Conservation (phyloP, 53 echinoderm and acorn worm species). For the Holothuria scabra region DNA sequence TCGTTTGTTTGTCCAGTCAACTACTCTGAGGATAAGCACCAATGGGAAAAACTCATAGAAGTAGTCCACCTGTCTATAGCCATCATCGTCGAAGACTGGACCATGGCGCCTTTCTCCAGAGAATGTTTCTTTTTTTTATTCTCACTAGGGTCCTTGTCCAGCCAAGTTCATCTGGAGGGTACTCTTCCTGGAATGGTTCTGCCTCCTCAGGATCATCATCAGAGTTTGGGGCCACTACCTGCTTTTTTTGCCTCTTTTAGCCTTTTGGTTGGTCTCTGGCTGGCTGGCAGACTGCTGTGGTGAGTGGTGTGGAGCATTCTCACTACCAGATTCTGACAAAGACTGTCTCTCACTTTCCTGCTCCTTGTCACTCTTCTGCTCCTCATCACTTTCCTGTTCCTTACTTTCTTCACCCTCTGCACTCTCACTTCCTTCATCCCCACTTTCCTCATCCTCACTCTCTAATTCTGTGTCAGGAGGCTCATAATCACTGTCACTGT, state of each 20-base stretch:
- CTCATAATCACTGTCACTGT: not conserved
- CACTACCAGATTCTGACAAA: too few relatives aligned
- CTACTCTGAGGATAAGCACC: not conserved
- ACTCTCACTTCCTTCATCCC: not conserved
- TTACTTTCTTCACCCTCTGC: too few relatives aligned
- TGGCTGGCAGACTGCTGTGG: not conserved
- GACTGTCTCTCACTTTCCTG: not conserved
- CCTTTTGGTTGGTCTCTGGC: not conserved
- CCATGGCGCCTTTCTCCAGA: conserved; percentile 1
- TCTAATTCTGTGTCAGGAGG: not conserved
- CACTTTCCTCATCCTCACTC: not conserved
- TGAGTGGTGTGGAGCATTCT: too few relatives aligned
- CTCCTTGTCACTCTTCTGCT: not conserved
- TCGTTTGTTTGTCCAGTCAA: conserved; percentile 47
- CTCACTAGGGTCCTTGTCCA: conserved; percentile 42
- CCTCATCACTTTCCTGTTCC: too few relatives aligned
- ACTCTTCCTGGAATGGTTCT: not conserved
- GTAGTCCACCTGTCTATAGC: not conserved
- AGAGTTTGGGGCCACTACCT: not conserved
- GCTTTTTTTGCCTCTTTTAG: not conserved
- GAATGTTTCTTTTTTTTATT: not conserved
- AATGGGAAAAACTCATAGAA: conserved; percentile 13
- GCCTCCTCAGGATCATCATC: conserved; percentile 41
- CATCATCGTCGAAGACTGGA: conserved; percentile 9
- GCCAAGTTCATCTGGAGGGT: conserved; percentile 6